These are phyloP conservation scores for Oreohelix idahoensis DNA, from an alignment of 1,140 invertebrate genomes.

Conservation along the genomic window DNA sequence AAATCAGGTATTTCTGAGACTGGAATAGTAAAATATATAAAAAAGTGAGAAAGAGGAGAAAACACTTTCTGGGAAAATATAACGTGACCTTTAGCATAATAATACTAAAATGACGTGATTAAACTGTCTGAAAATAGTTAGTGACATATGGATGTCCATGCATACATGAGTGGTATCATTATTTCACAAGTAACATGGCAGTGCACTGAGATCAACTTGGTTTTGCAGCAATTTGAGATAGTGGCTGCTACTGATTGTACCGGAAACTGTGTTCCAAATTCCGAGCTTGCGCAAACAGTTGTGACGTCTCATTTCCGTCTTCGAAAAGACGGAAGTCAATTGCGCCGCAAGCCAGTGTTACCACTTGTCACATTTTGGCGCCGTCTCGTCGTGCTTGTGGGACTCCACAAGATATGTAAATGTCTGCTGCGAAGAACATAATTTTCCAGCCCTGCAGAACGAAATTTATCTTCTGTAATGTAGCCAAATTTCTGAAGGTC, in stretches of 20 bases:
- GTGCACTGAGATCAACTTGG: too few species aligned
- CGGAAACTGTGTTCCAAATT: background rate
- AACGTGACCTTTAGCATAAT: too few species aligned
- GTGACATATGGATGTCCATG: too few species aligned
- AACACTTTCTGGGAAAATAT: too few species aligned
- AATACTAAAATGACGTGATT: too few species aligned
- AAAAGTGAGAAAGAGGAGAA: too few species aligned
- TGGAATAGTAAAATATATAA: too few species aligned
- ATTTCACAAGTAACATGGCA: too few species aligned
- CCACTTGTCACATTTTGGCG: slow-evolving; percentile 3
- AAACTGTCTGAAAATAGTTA: too few species aligned
- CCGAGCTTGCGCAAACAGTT: background rate
- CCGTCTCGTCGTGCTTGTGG: background rate
- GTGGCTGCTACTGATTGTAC: background rate
- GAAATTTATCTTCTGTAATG: background rate
- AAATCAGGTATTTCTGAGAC: too few species aligned
- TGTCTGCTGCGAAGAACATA: background rate
- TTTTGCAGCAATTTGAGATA: too few species aligned
- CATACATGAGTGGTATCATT: too few species aligned
- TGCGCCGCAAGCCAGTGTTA: background rate
- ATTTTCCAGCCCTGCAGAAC: background rate
- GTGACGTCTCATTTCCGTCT: background rate
- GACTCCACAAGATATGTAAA: background rate
- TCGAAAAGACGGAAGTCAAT: background rate
- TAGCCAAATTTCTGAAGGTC: background rate